Evolutionary conservation across 2,888 invertebrate species (phyloP).

Genomic region (Heteromurus nitidus): DNA sequence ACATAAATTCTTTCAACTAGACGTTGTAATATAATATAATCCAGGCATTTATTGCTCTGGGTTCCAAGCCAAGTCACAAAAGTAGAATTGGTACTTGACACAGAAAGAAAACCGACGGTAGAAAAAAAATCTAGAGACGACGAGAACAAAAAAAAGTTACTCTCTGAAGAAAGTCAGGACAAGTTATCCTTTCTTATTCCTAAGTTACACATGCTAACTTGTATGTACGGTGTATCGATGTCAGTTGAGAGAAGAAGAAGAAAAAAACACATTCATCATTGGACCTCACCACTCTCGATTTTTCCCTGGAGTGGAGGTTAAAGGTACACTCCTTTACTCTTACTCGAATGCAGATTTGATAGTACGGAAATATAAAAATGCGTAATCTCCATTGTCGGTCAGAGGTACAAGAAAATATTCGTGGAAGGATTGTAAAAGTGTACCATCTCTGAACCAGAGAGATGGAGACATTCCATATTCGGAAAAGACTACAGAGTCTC

Average conservation of each 20-base stretch:
- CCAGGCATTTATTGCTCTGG: conserved; percentile 60
- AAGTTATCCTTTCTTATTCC: conserved; percentile 1
- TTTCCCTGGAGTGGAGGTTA: conserved; percentile 49
- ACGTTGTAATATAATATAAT: conserved; percentile 40
- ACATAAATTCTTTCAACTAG: conserved; percentile 19
- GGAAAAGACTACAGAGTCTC: not conserved
- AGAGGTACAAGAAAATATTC: not conserved
- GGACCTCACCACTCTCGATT: conserved; percentile 42
- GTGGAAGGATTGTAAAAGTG: not conserved
- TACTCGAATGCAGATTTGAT: not conserved
- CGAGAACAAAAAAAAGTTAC: not conserved
- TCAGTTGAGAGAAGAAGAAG: no score
- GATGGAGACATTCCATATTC: not conserved
- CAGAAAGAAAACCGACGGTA: conserved; percentile 46
- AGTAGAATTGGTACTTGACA: conserved; percentile 58
- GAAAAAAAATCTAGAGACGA: conserved; percentile 24
- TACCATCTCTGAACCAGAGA: not conserved
- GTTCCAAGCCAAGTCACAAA: conserved; percentile 59
- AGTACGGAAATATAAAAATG: not conserved
- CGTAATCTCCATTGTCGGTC: not conserved
- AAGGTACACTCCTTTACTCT: no score
- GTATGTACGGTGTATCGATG: not conserved
- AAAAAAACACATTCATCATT: conserved; percentile 55
- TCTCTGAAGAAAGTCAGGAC: not conserved
- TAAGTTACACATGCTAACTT: not conserved